phyloP scores from a whole-genome alignment of 2,113 vertebrate genomes.

The Struthidea cinerea region DNA sequence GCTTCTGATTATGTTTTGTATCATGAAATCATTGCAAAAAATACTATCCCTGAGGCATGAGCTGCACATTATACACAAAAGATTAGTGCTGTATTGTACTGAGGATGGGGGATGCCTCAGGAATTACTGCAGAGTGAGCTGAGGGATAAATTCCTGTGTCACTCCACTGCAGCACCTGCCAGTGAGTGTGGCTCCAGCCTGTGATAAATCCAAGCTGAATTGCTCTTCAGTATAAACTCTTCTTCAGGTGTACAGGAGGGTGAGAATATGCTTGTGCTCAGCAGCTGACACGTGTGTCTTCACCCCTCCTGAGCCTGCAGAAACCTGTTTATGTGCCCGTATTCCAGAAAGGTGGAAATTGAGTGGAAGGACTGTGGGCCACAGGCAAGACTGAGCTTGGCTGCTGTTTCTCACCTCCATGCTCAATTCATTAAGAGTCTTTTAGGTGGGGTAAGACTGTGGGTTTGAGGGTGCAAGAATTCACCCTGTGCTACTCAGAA shows the following conservation, averaged over 20 bases:
- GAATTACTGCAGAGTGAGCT: background rate
- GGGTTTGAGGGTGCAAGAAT: background rate
- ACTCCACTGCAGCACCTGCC: background rate
- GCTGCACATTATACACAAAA: background rate
- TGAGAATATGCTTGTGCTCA: background rate
- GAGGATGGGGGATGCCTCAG: background rate
- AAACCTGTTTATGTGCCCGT: background rate
- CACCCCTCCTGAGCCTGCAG: background rate
- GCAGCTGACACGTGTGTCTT: background rate
- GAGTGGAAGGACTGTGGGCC: background rate
- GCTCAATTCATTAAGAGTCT: background rate
- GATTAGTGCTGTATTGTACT: background rate
- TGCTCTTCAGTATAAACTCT: background rate
- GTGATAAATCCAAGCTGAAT: background rate
- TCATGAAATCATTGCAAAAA: background rate
- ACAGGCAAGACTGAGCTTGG: background rate
- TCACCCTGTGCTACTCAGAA: background rate
- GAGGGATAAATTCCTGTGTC: background rate
- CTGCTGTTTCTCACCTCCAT: background rate
- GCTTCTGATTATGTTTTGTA: background rate
- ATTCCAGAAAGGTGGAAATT: background rate
- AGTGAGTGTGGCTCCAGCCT: accelerated
- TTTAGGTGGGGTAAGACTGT: too few species aligned
- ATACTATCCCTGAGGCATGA: background rate
- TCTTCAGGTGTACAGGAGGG: background rate